Conservation (phyloP, 2,797 vertebrate genomes). For the Tangara arthus region DNA sequence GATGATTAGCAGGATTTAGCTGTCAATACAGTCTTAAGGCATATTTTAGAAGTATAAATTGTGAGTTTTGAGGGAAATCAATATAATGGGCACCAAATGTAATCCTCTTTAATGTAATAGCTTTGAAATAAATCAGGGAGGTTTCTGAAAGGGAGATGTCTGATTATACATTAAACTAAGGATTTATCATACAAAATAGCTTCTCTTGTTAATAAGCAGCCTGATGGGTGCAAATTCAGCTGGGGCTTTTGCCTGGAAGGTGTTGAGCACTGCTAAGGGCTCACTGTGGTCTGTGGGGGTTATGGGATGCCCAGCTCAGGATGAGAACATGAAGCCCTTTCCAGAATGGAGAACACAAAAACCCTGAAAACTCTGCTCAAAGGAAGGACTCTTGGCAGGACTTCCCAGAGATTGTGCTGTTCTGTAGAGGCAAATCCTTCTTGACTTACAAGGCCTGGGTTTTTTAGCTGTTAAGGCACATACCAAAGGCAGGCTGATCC, state of each 20-base stretch:
- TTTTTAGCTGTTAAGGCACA: not conserved
- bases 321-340: not conserved
- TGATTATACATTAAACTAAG: not conserved
- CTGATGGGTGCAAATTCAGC: not conserved
- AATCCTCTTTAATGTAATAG: not conserved
- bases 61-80: slow-evolving; percentile 9
- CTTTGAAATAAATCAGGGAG: slow-evolving; percentile 11
- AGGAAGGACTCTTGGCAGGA: not conserved
- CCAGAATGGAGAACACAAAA: not conserved
- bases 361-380: not conserved
- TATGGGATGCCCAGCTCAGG: not conserved
- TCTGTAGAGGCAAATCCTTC: not conserved
- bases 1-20: not conserved
- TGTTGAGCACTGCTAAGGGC: not conserved
- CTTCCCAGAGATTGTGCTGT: not conserved
- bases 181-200: not conserved
- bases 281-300: not conserved
- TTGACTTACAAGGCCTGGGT: not conserved
- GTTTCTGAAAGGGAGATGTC: slow-evolving; percentile 14
- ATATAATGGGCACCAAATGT: not conserved
- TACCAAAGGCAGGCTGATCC: not conserved
- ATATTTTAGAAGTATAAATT: not conserved
- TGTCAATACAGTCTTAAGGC: not conserved
- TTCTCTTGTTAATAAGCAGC: not conserved
- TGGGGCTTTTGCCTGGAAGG: not conserved